A percentile compares a stretch with the other conserved stretches of the same genome.
phyloP scores from a whole-genome alignment of 2,888 invertebrate genomes.

The Cataglyphis cursor region DNA sequence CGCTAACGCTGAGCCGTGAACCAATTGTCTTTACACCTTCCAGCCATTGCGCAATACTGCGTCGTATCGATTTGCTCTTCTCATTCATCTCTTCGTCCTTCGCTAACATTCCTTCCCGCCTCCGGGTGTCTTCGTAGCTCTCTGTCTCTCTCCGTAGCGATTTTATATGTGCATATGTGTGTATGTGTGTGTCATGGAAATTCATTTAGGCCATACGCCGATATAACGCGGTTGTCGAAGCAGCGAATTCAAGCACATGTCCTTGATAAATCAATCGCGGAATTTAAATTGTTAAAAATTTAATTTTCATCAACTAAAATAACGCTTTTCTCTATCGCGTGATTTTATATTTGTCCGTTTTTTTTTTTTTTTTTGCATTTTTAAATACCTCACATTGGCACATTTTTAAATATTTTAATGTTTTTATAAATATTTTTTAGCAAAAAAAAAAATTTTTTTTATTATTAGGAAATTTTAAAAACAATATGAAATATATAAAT shows the following conservation, averaged over 20 bases:
- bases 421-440: background rate
- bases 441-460: background rate
- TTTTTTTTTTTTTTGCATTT: background rate
- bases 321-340: background rate
- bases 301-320: background rate
- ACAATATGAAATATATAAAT: background rate
- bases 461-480: background rate
- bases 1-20: slow-evolving; percentile 66
- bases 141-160: background rate
- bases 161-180: background rate
- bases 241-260: slow-evolving; percentile 1
- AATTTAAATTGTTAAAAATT: background rate
- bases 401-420: background rate
- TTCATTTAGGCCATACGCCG: slow-evolving; percentile 38
- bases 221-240: slow-evolving; percentile 1
- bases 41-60: slow-evolving; percentile 56
- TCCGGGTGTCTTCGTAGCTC: slow-evolving; percentile 37
- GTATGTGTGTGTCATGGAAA: background rate
- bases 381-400: slow-evolving; percentile 20
- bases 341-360: background rate
- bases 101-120: slow-evolving; percentile 22
- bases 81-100: slow-evolving; percentile 35
- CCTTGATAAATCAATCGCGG: background rate
- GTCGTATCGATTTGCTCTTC: slow-evolving; percentile 54
- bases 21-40: slow-evolving; percentile 67